Percentiles rank a stretch among this genome's conserved stretches.
Conservation (phyloP, 2,888 invertebrate species). For the Gandaritis pyraliata region DNA sequence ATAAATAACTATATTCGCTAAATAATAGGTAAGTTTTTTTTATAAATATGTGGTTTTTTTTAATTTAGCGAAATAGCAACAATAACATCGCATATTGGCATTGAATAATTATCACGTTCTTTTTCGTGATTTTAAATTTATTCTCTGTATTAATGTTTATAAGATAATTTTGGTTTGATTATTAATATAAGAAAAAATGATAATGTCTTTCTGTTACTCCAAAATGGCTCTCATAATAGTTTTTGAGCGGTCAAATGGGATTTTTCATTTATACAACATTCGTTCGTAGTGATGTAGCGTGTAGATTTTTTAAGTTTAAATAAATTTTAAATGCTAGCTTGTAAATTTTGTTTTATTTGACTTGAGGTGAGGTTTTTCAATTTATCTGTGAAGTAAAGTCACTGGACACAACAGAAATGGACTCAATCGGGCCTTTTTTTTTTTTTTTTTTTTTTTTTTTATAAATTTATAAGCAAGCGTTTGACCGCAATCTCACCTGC, state of each 20-base stretch:
- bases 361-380: not conserved
- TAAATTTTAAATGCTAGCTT: constrained; percentile 24
- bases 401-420: no score
- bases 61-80: constrained; percentile 5
- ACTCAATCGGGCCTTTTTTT: no score
- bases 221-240: not conserved
- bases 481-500: no score
- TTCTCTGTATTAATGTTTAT: constrained; percentile 23
- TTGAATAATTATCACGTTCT: constrained; percentile 29
- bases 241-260: constrained; percentile 11
- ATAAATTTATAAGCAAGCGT: no score
- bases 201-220: constrained; percentile 24
- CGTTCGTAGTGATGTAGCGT: constrained; percentile 31
- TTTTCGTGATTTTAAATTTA: constrained; percentile 35
- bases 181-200: constrained; percentile 28
- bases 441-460: no score
- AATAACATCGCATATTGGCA: constrained; percentile 9
- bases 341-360: constrained; percentile 23
- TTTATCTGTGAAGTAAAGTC: no score
- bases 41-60: not conserved
- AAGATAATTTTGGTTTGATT: constrained; percentile 30
- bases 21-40: not conserved
- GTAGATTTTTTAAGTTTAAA: constrained; percentile 38
- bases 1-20: not conserved
- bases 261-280: constrained; percentile 24